These are phyloP conservation scores for Drosophila teissieri DNA, from an alignment of 1,140 invertebrate genomes.

Conservation along the genomic window DNA sequence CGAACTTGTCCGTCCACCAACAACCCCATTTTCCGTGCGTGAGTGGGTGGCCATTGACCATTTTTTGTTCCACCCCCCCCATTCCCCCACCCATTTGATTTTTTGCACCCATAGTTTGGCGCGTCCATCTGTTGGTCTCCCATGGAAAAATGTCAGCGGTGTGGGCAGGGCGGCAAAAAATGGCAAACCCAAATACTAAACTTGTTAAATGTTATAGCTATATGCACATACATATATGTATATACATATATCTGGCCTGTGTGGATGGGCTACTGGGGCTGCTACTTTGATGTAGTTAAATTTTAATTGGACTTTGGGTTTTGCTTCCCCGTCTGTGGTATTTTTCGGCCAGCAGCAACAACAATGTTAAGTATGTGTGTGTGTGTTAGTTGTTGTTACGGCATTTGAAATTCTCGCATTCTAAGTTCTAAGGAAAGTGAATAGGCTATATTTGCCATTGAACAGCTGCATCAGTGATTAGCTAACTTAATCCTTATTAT, in stretches of 20 bases:
- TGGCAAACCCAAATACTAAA: conserved; percentile 71
- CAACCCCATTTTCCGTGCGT: conserved; percentile 17
- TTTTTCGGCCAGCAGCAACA: conserved; percentile 49
- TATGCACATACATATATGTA: conserved; percentile 26
- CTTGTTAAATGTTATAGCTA: conserved; percentile 73
- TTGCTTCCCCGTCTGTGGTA: conserved; percentile 70
- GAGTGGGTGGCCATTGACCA: conserved; percentile 22
- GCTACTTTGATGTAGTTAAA: conserved; percentile 84
- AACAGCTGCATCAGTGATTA: neutral
- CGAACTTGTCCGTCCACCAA: conserved; percentile 22
- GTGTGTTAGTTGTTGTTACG: conserved; percentile 35
- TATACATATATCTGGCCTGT: conserved; percentile 14
- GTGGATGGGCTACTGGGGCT: conserved; percentile 59
- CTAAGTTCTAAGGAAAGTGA: conserved; percentile 18
- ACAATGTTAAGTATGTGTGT: conserved; percentile 36
- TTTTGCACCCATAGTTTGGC: conserved; percentile 59
- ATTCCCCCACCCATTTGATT: conserved; percentile 2
- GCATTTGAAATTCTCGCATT: conserved; percentile 45
- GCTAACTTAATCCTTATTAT: neutral
- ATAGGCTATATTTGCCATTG: neutral
- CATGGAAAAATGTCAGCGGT: conserved; percentile 22
- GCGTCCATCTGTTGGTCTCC: conserved; percentile 76
- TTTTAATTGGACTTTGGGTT: conserved; percentile 84
- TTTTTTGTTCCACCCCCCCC: conserved; percentile 14
- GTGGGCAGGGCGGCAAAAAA: conserved; percentile 26